A percentile compares a stretch with the other conserved stretches of the same genome.
These are phyloP conservation scores for Lophotis ruficrista DNA, from an alignment of 2,113 vertebrate species.

Conservation along the genomic window DNA sequence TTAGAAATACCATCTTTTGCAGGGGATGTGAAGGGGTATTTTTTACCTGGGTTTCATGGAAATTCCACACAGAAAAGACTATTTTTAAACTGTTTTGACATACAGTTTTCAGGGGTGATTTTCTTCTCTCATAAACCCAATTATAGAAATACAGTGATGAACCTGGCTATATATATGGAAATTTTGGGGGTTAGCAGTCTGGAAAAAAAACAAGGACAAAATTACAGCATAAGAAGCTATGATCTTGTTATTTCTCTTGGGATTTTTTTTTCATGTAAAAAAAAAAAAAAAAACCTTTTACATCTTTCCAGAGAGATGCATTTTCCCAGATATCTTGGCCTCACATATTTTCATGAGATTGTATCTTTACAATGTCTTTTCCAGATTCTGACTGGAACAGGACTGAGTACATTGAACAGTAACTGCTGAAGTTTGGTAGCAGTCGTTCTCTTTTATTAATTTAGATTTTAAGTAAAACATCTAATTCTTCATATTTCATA, in stretches of 20 bases:
- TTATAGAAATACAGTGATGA: neutral
- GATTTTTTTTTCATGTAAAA: neutral
- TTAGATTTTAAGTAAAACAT: neutral
- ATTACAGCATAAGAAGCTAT: neutral
- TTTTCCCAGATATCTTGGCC: constrained; percentile 17
- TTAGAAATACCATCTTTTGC: neutral
- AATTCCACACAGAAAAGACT: neutral
- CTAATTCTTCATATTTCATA: neutral
- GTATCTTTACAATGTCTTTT: constrained; percentile 37
- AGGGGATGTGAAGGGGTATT: fast-evolving
- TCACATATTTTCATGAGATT: neutral
- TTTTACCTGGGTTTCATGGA: neutral
- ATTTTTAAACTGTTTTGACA: neutral
- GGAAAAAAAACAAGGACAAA: neutral
- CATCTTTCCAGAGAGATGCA: neutral
- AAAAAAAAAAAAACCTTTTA: neutral
- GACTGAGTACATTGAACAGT: neutral
- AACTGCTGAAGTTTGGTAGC: neutral
- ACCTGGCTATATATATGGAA: neutral
- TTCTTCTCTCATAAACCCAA: neutral
- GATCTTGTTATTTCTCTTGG: neutral
- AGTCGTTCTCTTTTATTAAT: neutral
- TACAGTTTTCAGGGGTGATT: neutral
- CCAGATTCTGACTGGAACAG: neutral
- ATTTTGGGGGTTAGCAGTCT: neutral